Percentiles rank a stretch among this genome's conserved stretches.
Evolutionary conservation across 2,888 invertebrate genomes (phyloP).

Genomic region (Dryococelus australis): DNA sequence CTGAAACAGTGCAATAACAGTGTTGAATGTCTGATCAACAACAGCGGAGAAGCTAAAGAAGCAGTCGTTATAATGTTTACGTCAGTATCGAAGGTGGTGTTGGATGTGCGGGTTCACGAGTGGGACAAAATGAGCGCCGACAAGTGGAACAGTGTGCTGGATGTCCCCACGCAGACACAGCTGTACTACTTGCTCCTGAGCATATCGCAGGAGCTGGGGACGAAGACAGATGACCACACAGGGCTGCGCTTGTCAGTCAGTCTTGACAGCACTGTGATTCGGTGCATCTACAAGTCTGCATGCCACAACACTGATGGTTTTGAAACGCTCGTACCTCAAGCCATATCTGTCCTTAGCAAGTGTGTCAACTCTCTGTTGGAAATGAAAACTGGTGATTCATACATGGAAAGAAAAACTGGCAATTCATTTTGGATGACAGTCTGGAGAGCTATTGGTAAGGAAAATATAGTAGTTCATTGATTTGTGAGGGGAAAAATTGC

Average conservation of each 20-base stretch:
- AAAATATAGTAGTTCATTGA: background rate
- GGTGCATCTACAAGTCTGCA: background rate
- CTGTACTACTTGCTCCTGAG: background rate
- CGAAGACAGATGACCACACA: background rate
- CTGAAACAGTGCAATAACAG: background rate
- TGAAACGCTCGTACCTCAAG: background rate
- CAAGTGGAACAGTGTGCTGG: background rate
- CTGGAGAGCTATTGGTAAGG: background rate
- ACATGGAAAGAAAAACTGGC: background rate
- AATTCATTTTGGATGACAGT: background rate
- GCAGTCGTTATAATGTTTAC: background rate
- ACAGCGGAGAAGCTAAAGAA: background rate
- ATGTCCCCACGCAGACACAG: background rate
- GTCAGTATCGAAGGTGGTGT: background rate
- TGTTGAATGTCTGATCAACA: background rate
- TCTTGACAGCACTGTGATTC: background rate
- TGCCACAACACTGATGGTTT: background rate
- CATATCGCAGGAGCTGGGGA: background rate
- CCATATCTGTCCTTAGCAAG: background rate
- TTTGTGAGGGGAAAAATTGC: no score
- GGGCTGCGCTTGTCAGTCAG: background rate
- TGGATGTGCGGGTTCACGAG: background rate
- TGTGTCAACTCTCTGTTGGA: background rate
- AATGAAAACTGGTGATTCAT: background rate
- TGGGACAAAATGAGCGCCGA: background rate